Percentiles rank a stretch among this genome's conserved stretches.
Evolutionary conservation across 2,113 vertebrate genomes (phyloP).

Genomic region (Polypterus senegalus): DNA sequence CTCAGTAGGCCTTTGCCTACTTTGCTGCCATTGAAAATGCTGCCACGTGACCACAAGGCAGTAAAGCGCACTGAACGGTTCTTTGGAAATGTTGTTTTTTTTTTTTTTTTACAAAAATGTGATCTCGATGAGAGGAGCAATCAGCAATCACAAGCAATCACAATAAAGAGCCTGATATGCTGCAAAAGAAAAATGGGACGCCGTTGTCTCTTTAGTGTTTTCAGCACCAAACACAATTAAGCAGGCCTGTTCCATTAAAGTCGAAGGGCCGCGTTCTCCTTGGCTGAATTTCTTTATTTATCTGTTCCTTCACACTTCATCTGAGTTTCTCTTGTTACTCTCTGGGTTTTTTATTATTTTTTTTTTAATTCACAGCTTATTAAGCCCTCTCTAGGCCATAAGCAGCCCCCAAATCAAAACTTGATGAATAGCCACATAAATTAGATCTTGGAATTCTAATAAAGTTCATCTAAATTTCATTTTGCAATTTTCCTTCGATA

Average conservation of each 20-base stretch:
- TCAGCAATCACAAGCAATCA: too few relatives aligned
- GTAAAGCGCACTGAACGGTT: too few relatives aligned
- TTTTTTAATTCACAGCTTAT: slow-evolving; percentile 32
- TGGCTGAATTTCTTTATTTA: slow-evolving; percentile 23
- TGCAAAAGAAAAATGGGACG: too few relatives aligned
- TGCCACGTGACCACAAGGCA: too few relatives aligned
- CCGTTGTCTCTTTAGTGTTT: slow-evolving; percentile 13
- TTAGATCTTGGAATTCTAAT: slow-evolving; percentile 53
- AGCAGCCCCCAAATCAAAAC: slow-evolving; percentile 40
- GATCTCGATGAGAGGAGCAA: too few relatives aligned
- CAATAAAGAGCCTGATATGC: too few relatives aligned
- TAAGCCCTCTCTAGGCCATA: slow-evolving; percentile 40
- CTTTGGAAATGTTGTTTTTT: too few relatives aligned
- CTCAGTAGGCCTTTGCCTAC: too few relatives aligned
- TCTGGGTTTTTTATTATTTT: neutral
- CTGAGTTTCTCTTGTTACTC: slow-evolving; percentile 27
- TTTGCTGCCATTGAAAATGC: too few relatives aligned
- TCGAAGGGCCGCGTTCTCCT: slow-evolving; percentile 13
- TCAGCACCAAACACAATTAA: slow-evolving; percentile 18
- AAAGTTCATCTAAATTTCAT: slow-evolving; percentile 74
- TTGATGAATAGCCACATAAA: slow-evolving; percentile 58
- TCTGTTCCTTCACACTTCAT: slow-evolving; percentile 34
- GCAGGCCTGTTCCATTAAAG: slow-evolving; percentile 22
- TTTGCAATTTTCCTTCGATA: slow-evolving; percentile 70
- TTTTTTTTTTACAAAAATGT: too few relatives aligned